Evolutionary conservation across 2,797 vertebrate species (phyloP).

Genomic region (Catamblyrhynchus diadema): DNA sequence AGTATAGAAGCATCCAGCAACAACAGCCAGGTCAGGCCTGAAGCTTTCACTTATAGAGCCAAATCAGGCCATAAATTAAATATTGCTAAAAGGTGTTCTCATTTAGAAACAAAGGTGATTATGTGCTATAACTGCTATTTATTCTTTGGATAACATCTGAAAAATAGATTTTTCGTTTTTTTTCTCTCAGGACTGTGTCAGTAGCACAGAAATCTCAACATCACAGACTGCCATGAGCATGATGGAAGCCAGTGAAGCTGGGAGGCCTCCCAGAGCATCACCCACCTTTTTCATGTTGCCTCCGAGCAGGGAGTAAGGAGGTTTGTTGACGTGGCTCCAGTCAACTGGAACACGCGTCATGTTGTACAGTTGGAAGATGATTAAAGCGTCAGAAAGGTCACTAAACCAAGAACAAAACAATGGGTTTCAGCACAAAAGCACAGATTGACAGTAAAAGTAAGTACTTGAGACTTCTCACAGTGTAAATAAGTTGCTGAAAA

Average conservation of each 20-base stretch:
- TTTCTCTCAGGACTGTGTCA: neutral
- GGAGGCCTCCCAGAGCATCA: neutral
- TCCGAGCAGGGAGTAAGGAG: conserved; percentile 86
- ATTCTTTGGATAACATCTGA: neutral
- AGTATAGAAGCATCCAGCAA: neutral
- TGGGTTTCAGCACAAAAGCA: neutral
- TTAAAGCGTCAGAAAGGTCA: conserved; percentile 87
- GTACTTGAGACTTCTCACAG: neutral
- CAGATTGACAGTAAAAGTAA: neutral
- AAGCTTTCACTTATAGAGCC: neutral
- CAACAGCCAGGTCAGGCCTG: neutral
- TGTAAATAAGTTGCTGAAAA: neutral
- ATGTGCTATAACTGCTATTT: neutral
- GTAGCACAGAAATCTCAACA: neutral
- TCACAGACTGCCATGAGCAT: neutral
- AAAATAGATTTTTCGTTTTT: neutral
- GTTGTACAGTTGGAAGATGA: conserved; percentile 93
- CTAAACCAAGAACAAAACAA: conserved; percentile 69
- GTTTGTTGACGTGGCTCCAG: conserved; percentile 89
- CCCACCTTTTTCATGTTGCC: conserved; percentile 93
- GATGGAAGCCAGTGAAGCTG: neutral
- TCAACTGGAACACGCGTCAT: conserved; percentile 85
- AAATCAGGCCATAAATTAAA: neutral
- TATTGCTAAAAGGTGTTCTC: neutral
- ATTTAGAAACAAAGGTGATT: neutral